Evolutionary conservation across 2,888 invertebrate genomes (phyloP).

Genomic region (Andrena camellia): DNA sequence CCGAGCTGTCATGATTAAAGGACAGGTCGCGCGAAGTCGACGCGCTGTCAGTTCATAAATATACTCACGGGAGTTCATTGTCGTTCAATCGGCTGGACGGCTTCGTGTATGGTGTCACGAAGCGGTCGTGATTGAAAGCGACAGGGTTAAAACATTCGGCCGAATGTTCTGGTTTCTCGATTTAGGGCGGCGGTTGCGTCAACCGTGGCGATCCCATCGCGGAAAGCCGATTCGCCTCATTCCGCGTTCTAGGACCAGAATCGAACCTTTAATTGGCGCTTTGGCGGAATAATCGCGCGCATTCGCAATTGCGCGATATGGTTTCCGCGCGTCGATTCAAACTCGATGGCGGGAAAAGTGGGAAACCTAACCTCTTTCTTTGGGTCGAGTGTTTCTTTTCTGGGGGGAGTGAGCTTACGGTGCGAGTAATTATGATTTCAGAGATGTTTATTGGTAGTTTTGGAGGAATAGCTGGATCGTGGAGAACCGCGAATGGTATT

Average conservation of each 20-base stretch:
- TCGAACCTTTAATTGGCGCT: conserved; percentile 26
- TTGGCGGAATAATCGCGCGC: conserved; percentile 5
- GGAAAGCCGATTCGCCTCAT: conserved; percentile 16
- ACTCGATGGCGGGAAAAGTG: neutral
- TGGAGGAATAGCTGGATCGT: neutral
- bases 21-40: neutral
- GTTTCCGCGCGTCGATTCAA: conserved; percentile 9
- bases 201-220: conserved; percentile 12
- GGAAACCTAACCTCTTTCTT: neutral
- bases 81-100: neutral
- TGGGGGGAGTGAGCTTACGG: too few relatives aligned
- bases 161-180: neutral
- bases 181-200: conserved; percentile 9
- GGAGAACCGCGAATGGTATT: conserved; percentile 6
- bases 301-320: neutral
- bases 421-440: neutral
- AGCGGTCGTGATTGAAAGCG: neutral
- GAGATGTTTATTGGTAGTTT: neutral
- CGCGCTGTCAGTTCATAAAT: neutral
- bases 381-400: neutral
- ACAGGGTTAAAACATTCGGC: too few relatives aligned
- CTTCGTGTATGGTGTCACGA: neutral
- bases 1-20: neutral
- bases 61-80: conserved; percentile 47
- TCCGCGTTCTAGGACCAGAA: neutral